A percentile compares a stretch with the other conserved stretches of the same genome.
Evolutionary conservation across 2,113 vertebrate genomes (phyloP).

Genomic region (Mionectes macconnelli): DNA sequence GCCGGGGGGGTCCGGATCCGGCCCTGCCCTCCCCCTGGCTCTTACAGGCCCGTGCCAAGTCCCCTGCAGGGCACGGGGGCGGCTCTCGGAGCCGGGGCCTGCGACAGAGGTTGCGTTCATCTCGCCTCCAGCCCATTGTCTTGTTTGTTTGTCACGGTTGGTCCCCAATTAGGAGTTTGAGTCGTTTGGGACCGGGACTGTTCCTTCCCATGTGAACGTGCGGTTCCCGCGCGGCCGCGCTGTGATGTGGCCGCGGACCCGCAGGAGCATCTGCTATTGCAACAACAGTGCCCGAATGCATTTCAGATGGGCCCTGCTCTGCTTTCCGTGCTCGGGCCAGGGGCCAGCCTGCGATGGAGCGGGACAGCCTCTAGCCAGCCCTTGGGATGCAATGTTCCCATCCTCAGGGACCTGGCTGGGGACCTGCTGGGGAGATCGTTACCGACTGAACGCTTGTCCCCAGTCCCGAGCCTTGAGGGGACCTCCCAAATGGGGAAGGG

Average conservation of each 20-base stretch:
- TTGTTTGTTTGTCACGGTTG: slow-evolving; percentile 55
- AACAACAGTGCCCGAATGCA: slow-evolving; percentile 41
- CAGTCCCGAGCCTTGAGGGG: fast-evolving
- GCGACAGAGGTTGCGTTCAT: slow-evolving; percentile 1
- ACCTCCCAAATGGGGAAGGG: background rate
- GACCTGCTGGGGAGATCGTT: background rate
- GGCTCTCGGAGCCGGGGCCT: background rate
- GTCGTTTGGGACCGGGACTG: background rate
- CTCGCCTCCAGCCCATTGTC: slow-evolving; percentile 62
- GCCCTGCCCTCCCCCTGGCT: background rate
- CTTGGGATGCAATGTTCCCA: background rate
- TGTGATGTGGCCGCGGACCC: slow-evolving; percentile 48
- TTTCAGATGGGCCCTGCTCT: slow-evolving; percentile 55
- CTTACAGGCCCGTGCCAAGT: background rate
- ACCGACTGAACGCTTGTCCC: fast-evolving
- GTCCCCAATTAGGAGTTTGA: slow-evolving; percentile 23
- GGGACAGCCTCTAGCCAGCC: background rate
- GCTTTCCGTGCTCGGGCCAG: slow-evolving; percentile 1
- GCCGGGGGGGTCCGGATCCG: background rate
- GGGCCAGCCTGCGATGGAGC: background rate
- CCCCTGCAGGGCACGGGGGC: background rate
- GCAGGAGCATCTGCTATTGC: slow-evolving; percentile 58
- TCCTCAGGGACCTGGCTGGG: background rate
- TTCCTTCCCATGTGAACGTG: slow-evolving; percentile 47
- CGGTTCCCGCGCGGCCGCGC: background rate